phyloP scores from a whole-genome alignment of 2,797 vertebrate genomes.

The Calcarius lapponicus region DNA sequence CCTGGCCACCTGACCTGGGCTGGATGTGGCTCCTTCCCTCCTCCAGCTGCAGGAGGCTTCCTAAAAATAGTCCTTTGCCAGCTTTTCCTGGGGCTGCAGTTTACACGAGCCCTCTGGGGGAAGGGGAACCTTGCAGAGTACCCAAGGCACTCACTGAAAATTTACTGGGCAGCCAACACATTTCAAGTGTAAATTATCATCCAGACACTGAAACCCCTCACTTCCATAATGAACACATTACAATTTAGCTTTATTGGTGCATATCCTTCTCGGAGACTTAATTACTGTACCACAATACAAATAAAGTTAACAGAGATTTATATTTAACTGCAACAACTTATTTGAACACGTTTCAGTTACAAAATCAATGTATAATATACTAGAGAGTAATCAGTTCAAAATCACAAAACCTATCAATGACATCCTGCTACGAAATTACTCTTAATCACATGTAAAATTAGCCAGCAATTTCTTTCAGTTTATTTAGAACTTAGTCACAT shows the following conservation, averaged over 20 bases:
- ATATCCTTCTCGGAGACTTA: not conserved
- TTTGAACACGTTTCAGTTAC: not conserved
- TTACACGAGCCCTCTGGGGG: conserved; percentile 81
- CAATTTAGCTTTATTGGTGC: not conserved
- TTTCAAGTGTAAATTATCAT: not conserved
- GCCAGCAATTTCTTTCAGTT: not conserved
- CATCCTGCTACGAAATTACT: not conserved
- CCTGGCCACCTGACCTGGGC: not conserved
- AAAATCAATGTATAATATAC: not conserved
- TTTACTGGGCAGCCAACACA: not conserved
- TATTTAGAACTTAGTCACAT: not conserved
- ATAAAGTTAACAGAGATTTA: not conserved
- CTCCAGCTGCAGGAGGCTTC: conserved; percentile 66
- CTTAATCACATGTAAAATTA: not conserved
- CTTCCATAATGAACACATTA: not conserved
- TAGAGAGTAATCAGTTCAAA: not conserved
- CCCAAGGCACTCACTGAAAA: conserved; percentile 64
- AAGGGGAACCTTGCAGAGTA: conserved; percentile 80
- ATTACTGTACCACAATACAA: not conserved
- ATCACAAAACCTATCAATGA: not conserved
- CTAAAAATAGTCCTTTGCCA: conserved; percentile 83
- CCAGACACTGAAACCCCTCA: not conserved
- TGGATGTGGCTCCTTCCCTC: not conserved
- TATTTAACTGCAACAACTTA: not conserved
- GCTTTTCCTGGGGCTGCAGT: conserved; percentile 75